Conservation (phyloP, 2,888 invertebrate species). For the Agonopterix arenella region DNA sequence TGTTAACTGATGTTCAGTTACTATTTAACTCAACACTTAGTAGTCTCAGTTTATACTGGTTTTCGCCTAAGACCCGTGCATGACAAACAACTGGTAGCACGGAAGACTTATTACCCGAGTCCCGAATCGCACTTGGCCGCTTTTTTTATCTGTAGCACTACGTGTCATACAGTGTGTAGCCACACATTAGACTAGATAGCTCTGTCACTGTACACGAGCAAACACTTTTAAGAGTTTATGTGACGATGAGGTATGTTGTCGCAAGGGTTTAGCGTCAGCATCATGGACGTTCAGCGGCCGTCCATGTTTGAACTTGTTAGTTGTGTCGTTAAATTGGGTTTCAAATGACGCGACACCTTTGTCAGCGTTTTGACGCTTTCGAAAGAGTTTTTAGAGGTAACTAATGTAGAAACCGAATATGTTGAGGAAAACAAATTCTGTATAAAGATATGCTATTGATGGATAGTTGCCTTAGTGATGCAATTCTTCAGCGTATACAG, state of each 20-base stretch:
- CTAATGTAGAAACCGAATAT: constrained; percentile 1
- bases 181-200: constrained; percentile 54
- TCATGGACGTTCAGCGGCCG: constrained; percentile 59
- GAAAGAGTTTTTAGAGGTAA: constrained; percentile 34
- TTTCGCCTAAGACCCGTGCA: too few relatives aligned
- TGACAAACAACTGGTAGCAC: too few relatives aligned
- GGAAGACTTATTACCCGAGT: too few relatives aligned
- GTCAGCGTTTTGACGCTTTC: constrained; percentile 46
- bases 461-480: too few relatives aligned
- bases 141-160: not conserved
- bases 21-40: too few relatives aligned
- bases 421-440: too few relatives aligned
- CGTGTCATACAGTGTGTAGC: constrained; percentile 2
- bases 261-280: constrained; percentile 62
- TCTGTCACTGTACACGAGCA: constrained; percentile 55
- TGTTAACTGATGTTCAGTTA: too few relatives aligned
- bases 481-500: too few relatives aligned
- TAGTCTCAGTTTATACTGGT: too few relatives aligned
- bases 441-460: too few relatives aligned
- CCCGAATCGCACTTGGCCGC: too few relatives aligned
- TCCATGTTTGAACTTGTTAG: constrained; percentile 33
- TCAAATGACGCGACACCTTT: constrained; percentile 37
- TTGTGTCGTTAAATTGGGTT: constrained; percentile 55
- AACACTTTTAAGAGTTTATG: constrained; percentile 75
- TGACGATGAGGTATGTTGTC: constrained; percentile 67